phyloP scores from a whole-genome alignment of 2,797 vertebrate species.

The Valencia hispanica region DNA sequence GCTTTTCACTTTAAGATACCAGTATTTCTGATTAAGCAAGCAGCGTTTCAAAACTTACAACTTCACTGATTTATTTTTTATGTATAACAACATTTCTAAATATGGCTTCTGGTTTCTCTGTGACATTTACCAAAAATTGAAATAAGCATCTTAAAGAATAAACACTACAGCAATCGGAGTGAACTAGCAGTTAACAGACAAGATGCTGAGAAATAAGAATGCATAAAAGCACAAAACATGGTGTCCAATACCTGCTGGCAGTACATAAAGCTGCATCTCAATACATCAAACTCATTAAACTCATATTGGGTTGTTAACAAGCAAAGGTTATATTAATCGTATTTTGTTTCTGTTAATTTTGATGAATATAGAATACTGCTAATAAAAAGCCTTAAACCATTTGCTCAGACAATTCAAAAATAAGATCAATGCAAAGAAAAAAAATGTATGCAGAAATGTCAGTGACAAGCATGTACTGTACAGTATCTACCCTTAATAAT shows the following conservation, averaged over 20 bases:
- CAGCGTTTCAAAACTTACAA: neutral
- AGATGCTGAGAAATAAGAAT: neutral
- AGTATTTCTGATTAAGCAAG: neutral
- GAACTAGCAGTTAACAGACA: neutral
- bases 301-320: neutral
- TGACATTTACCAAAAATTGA: neutral
- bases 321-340: neutral
- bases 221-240: neutral
- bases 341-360: too few relatives aligned
- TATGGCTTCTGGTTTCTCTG: neutral
- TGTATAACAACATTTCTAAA: neutral
- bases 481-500: too few relatives aligned
- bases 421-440: too few relatives aligned
- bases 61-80: neutral
- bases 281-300: neutral
- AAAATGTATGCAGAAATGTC: too few relatives aligned
- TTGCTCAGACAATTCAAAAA: too few relatives aligned
- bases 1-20: neutral
- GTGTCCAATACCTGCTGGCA: neutral
- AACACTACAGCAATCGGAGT: neutral
- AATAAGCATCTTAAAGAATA: neutral
- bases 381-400: too few relatives aligned
- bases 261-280: neutral
- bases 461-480: too few relatives aligned
- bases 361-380: too few relatives aligned